phyloP scores from a whole-genome alignment of 2,113 vertebrate species.

The Okapia johnstoni region DNA sequence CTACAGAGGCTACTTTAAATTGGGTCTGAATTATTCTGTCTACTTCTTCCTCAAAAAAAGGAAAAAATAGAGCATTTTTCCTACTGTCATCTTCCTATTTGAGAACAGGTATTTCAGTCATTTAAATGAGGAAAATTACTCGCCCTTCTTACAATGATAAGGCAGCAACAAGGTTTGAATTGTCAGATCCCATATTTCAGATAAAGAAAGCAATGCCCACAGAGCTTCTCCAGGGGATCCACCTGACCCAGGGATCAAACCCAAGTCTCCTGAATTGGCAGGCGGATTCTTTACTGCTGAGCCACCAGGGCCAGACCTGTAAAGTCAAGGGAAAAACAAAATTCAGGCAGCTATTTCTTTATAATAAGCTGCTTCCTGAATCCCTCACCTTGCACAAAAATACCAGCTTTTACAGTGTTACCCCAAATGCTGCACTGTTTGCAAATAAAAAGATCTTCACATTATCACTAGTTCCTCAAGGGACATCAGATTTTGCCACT shows the following conservation, averaged over 20 bases:
- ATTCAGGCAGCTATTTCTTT: neutral
- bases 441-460: neutral
- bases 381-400: neutral
- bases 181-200: neutral
- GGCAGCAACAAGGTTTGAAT: neutral
- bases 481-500: neutral
- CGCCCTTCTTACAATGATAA: slow-evolving; percentile 6
- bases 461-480: neutral
- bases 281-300: neutral
- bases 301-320: neutral
- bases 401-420: neutral
- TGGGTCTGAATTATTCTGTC: neutral
- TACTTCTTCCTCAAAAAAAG: neutral
- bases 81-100: neutral
- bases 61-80: neutral
- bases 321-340: neutral
- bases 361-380: neutral
- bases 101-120: slow-evolving; percentile 16
- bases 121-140: neutral
- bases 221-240: neutral
- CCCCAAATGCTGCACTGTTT: neutral
- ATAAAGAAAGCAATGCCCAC: neutral
- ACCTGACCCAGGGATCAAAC: neutral
- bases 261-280: neutral
- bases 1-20: neutral